Percentiles rank a stretch among this genome's conserved stretches.
Conservation (phyloP, 2,888 invertebrate genomes). For the Hoplodrina blanda region DNA sequence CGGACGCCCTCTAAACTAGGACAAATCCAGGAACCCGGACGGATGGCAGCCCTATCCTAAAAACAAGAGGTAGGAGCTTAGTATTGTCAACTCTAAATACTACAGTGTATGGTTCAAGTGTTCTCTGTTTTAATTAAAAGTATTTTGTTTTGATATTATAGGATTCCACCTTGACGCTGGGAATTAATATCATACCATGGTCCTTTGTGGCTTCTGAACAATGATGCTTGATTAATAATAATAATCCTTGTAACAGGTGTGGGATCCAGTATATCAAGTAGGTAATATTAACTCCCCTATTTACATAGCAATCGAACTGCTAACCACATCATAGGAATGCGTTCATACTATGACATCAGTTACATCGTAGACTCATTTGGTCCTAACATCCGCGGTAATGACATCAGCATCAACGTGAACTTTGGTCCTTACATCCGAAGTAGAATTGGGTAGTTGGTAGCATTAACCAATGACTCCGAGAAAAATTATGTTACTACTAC, state of each 20-base stretch:
- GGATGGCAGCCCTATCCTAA: too few species aligned
- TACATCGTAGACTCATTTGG: conserved; percentile 9
- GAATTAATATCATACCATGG: background rate
- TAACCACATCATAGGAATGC: conserved; percentile 26
- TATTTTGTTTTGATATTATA: conserved; percentile 13
- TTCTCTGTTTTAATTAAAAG: conserved; percentile 6
- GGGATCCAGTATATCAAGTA: conserved; percentile 17
- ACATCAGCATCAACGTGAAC: background rate
- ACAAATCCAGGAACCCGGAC: too few species aligned
- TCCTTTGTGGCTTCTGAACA: conserved; percentile 31
- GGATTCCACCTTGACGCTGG: background rate
- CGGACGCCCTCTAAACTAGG: too few species aligned
- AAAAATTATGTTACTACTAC: too few species aligned
- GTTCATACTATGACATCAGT: conserved; percentile 35
- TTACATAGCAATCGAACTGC: conserved; percentile 30
- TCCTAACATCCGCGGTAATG: background rate
- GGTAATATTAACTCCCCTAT: conserved; percentile 23
- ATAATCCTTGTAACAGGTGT: conserved; percentile 42
- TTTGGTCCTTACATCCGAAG: too few species aligned
- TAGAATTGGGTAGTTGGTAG: too few species aligned
- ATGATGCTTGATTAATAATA: conserved; percentile 42
- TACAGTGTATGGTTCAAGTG: background rate
- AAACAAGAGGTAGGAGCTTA: too few species aligned
- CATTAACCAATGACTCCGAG: too few species aligned
- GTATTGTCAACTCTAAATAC: background rate